Percentiles rank a stretch among this genome's conserved stretches.
phyloP scores from a whole-genome alignment of 92 coral and sea anemone species.

The Paramuricea clavata region DNA sequence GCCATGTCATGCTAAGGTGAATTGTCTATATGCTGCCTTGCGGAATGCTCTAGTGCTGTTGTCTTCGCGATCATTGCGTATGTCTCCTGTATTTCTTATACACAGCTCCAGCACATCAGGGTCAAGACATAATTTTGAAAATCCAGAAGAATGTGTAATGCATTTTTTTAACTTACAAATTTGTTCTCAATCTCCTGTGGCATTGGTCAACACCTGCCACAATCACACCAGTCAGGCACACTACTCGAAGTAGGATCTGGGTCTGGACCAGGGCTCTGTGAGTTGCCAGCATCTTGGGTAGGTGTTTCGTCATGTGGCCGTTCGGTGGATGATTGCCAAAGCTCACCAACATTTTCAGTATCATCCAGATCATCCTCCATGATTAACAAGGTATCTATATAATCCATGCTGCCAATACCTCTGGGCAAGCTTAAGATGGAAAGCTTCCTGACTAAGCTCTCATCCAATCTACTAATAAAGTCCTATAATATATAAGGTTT shows the following conservation, averaged over 20 bases:
- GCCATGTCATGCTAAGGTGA: too few species aligned
- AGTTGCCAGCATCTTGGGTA: not conserved
- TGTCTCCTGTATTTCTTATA: not conserved
- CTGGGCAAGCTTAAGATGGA: not conserved
- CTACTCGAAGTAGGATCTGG: not conserved
- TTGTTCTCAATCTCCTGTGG: not conserved
- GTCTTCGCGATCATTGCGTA: not conserved
- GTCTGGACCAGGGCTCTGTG: not conserved
- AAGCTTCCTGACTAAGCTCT: not conserved
- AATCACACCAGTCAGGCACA: not conserved
- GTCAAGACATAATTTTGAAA: not conserved
- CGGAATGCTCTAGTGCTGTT: not conserved
- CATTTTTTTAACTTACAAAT: not conserved
- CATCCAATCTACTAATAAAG: too few species aligned
- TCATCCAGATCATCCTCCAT: slow-evolving; percentile 2
- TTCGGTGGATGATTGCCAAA: not conserved
- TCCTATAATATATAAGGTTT: too few species aligned
- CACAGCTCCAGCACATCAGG: not conserved
- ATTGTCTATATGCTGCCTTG: too few species aligned
- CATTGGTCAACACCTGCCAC: not conserved
- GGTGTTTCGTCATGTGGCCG: not conserved
- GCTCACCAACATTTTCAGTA: not conserved
- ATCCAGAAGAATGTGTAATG: not conserved
- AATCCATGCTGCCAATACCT: not conserved
- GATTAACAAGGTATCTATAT: not conserved